phyloP scores from a whole-genome alignment of 1,140 invertebrate species.

The Cydia strobilella region DNA sequence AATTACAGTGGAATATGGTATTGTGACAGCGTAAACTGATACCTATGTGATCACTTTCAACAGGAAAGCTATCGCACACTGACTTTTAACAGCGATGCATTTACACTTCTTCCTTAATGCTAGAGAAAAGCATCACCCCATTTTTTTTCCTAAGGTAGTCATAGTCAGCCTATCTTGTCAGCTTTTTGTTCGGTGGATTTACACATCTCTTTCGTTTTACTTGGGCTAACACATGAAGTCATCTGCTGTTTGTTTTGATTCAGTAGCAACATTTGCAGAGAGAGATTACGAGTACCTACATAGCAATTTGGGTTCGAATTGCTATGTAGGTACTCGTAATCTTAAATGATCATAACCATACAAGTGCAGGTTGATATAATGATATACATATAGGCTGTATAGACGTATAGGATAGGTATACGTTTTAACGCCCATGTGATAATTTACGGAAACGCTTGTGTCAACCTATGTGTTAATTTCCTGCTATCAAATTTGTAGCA shows the following conservation, averaged over 20 bases:
- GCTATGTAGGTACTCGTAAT: too few relatives aligned
- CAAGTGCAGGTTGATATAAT: not conserved
- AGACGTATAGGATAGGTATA: not conserved
- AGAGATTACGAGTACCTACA: too few relatives aligned
- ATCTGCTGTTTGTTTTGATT: too few relatives aligned
- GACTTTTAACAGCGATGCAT: not conserved
- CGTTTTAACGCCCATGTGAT: not conserved
- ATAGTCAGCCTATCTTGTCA: too few relatives aligned
- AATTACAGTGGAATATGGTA: not conserved
- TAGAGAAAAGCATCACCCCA: not conserved
- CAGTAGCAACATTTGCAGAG: too few relatives aligned
- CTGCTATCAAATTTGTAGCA: not conserved
- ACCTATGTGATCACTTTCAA: not conserved
- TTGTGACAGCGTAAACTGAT: not conserved
- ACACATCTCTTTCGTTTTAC: too few relatives aligned
- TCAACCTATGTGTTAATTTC: not conserved
- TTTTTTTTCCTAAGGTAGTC: too few relatives aligned
- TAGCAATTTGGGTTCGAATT: too few relatives aligned
- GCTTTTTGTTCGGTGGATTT: too few relatives aligned
- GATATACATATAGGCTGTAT: not conserved
- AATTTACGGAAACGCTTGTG: not conserved
- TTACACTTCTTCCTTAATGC: not conserved
- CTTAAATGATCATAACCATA: too few relatives aligned
- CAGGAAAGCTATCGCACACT: not conserved
- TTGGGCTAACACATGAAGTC: too few relatives aligned